phyloP scores from a whole-genome alignment of 2,888 invertebrate species.

The Enchytraeus crypticus region DNA sequence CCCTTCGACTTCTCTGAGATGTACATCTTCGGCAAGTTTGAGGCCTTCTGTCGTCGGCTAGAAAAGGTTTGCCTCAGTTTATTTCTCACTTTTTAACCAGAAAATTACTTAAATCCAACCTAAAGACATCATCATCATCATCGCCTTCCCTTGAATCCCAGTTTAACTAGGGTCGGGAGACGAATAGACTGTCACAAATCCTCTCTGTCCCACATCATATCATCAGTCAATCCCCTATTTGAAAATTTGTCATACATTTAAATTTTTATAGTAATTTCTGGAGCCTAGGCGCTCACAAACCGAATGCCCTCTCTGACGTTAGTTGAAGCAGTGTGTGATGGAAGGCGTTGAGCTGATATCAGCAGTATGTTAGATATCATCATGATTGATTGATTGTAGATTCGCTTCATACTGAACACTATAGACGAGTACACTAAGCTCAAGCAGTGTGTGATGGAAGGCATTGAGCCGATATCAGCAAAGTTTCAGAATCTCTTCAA shows the following conservation, averaged over 20 bases:
- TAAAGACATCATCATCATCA: no score
- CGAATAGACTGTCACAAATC: no score
- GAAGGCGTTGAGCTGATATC: slow-evolving; percentile 71
- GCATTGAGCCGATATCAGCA: slow-evolving; percentile 64
- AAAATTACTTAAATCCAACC: no score
- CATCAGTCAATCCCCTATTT: no score
- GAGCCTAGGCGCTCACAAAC: no score
- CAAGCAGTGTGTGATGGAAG: slow-evolving; percentile 67
- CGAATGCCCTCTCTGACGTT: no score
- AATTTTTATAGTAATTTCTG: no score
- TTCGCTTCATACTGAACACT: slow-evolving; percentile 65
- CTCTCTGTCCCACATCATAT: no score
- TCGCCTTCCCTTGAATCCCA: no score
- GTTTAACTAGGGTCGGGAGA: no score
- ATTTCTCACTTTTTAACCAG: no score
- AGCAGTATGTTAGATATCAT: slow-evolving; percentile 56
- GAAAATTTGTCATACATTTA: background rate
- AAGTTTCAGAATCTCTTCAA: slow-evolving; percentile 62
- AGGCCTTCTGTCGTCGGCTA: slow-evolving; percentile 42
- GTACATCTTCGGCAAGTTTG: slow-evolving; percentile 49
- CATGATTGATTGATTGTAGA: slow-evolving; percentile 2
- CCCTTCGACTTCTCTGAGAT: slow-evolving; percentile 47
- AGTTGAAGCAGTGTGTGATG: slow-evolving; percentile 65
- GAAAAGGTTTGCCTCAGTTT: slow-evolving; percentile 37
- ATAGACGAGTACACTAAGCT: slow-evolving; percentile 66